Evolutionary conservation across 2,888 invertebrate species (phyloP).

Genomic region (Zele albiditarsus): DNA sequence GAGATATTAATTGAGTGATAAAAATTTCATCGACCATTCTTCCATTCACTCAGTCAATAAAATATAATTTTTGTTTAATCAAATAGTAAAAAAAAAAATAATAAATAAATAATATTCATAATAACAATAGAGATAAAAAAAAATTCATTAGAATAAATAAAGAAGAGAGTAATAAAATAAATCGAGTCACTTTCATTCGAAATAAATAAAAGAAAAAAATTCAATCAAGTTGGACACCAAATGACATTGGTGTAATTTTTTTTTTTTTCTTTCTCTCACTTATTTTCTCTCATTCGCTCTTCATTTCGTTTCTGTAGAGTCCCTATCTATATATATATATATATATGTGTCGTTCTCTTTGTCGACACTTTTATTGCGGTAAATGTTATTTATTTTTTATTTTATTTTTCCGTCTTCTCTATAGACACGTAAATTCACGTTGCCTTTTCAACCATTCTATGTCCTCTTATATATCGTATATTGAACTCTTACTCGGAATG

Average conservation of each 20-base stretch:
- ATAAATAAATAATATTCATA: too few species aligned
- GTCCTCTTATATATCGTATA: neutral
- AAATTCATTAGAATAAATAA: neutral
- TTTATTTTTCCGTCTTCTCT: slow-evolving; percentile 15
- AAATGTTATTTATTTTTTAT: slow-evolving; percentile 39
- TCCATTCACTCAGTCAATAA: too few species aligned
- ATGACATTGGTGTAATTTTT: slow-evolving; percentile 9
- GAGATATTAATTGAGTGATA: slow-evolving; percentile 18
- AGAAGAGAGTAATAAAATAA: neutral
- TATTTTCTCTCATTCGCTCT: slow-evolving; percentile 39
- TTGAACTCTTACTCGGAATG: too few species aligned
- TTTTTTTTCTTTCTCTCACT: slow-evolving; percentile 39
- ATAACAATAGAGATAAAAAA: neutral
- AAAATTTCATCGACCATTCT: slow-evolving; percentile 19
- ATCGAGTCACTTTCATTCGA: neutral
- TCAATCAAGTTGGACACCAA: slow-evolving; percentile 29
- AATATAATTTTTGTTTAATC: too few species aligned
- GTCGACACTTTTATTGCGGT: slow-evolving; percentile 59
- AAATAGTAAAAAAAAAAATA: too few species aligned
- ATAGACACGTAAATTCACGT: slow-evolving; percentile 21
- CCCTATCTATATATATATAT: slow-evolving; percentile 5
- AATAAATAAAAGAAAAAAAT: slow-evolving; percentile 6
- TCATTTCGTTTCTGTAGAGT: slow-evolving; percentile 44
- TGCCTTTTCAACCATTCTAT: slow-evolving; percentile 28
- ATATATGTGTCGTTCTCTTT: slow-evolving; percentile 47